Conservation (phyloP, 2,113 vertebrate species). For the Microcebus murinus region DNA sequence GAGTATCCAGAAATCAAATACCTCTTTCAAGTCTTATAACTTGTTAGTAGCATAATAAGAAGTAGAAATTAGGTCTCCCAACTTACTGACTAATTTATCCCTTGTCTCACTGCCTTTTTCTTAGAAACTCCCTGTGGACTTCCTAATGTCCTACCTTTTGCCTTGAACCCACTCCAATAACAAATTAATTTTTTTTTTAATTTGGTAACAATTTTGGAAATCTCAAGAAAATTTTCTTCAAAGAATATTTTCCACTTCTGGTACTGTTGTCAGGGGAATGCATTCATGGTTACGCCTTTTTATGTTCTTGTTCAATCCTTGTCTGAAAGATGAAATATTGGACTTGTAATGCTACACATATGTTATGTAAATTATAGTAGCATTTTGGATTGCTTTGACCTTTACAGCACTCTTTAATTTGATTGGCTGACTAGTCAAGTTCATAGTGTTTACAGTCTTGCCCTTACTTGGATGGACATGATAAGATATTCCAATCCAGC, state of each 20-base stretch:
- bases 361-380: conserved; percentile 71
- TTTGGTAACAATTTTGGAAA: not conserved
- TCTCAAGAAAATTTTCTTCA: not conserved
- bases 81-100: not conserved
- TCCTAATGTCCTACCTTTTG: not conserved
- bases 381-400: conserved; percentile 76
- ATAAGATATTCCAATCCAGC: conserved; percentile 50
- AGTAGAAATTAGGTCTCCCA: not conserved
- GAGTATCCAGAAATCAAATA: not conserved
- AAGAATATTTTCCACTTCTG: not conserved
- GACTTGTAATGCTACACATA: conserved; percentile 71
- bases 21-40: not conserved
- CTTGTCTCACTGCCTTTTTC: not conserved
- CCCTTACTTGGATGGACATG: conserved; percentile 61
- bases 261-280: conserved; percentile 13
- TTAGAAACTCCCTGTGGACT: not conserved
- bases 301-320: conserved; percentile 67
- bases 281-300: conserved; percentile 35
- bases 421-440: conserved; percentile 68
- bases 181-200: not conserved
- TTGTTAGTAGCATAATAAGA: not conserved
- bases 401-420: conserved; percentile 78
- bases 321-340: conserved; percentile 74
- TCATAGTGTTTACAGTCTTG: conserved; percentile 62
- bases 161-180: not conserved